Evolutionary conservation across 2,888 invertebrate genomes (phyloP).

Genomic region (Steinernema hermaphroditum): DNA sequence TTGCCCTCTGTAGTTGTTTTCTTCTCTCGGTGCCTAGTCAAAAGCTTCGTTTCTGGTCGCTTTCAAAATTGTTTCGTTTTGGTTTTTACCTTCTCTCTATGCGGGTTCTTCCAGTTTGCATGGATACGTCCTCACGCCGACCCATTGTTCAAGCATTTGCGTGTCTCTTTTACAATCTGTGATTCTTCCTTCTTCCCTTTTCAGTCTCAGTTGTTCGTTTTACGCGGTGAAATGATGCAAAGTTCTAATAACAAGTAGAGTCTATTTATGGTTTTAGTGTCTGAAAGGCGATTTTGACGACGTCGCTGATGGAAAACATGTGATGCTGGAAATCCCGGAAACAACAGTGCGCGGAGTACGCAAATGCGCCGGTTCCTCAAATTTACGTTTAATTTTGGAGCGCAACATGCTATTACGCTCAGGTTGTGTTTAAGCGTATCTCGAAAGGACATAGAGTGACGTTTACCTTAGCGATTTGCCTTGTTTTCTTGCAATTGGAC

Average conservation of each 20-base stretch:
- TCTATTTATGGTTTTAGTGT: too few species aligned
- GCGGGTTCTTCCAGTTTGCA: slow-evolving; percentile 26
- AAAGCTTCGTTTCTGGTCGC: not conserved
- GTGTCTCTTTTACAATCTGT: slow-evolving; percentile 25
- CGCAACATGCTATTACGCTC: too few species aligned
- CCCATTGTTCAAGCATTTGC: slow-evolving; percentile 14
- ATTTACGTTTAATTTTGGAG: too few species aligned
- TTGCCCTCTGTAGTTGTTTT: not conserved
- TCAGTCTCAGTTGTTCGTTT: slow-evolving; percentile 21
- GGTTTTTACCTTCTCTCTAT: not conserved
- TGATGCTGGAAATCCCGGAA: too few species aligned
- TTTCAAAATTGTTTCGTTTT: not conserved
- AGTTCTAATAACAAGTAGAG: not conserved
- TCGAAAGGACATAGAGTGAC: too few species aligned
- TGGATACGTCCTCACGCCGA: not conserved
- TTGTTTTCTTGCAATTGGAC: too few species aligned
- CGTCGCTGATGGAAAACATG: too few species aligned
- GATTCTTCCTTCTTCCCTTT: slow-evolving; percentile 15
- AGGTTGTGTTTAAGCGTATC: too few species aligned
- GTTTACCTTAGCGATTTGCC: too few species aligned
- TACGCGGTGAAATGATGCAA: slow-evolving; percentile 27
- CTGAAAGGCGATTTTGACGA: too few species aligned
- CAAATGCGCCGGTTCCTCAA: too few species aligned
- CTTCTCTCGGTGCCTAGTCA: not conserved
- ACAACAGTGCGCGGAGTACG: too few species aligned